Evolutionary conservation across 2,888 invertebrate genomes (phyloP).

Genomic region (Dryadula phaetusa): DNA sequence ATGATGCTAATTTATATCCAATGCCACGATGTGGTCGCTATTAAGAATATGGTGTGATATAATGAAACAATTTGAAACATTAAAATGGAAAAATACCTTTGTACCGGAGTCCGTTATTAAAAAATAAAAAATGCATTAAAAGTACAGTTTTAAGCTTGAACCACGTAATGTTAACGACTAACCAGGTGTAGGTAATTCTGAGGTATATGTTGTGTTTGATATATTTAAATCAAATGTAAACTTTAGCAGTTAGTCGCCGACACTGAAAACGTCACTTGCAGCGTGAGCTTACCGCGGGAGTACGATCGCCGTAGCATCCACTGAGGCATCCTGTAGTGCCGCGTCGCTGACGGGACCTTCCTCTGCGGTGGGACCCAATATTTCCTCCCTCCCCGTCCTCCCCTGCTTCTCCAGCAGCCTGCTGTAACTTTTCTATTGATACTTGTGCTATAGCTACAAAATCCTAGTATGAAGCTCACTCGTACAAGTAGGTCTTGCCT

Average conservation of each 20-base stretch:
- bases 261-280: not conserved
- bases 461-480: conserved; percentile 41
- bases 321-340: conserved; percentile 87
- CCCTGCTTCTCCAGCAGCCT: conserved; percentile 81
- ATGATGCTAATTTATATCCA: conserved; percentile 1
- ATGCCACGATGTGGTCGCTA: conserved; percentile 17
- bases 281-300: conserved; percentile 88
- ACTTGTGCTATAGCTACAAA: conserved; percentile 55
- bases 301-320: conserved; percentile 89
- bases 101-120: conserved; percentile 26
- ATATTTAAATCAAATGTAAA: not conserved
- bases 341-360: conserved; percentile 84
- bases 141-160: conserved; percentile 13
- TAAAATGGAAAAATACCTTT: conserved; percentile 37
- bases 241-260: conserved; percentile 4
- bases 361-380: conserved; percentile 78
- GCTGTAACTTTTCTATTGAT: conserved; percentile 76
- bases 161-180: conserved; percentile 3
- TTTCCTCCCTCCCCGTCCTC: conserved; percentile 70
- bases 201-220: not conserved
- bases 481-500: conserved; percentile 9
- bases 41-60: conserved; percentile 7
- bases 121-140: conserved; percentile 27
- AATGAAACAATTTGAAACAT: conserved; percentile 4
- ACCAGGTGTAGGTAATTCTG: not conserved